Evolutionary conservation across 2,113 vertebrate genomes (phyloP).

Genomic region (Marcusenius ussheri): DNA sequence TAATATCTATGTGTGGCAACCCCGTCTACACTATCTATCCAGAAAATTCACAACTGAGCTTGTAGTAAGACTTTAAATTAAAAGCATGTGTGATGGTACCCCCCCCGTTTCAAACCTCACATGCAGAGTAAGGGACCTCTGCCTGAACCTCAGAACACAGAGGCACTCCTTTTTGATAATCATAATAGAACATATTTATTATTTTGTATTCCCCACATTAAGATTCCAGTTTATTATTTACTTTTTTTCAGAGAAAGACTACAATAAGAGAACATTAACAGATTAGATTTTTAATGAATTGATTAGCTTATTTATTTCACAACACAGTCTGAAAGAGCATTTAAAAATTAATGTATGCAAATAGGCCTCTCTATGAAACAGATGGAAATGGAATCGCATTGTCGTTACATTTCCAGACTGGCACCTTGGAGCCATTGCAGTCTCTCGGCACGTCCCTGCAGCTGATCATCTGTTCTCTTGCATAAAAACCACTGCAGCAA

Average conservation of each 20-base stretch:
- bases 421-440: not conserved
- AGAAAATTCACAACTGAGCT: not conserved
- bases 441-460: not conserved
- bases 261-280: not conserved
- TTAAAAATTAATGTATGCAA: not conserved
- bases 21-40: not conserved
- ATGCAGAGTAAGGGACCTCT: not conserved
- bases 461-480: not conserved
- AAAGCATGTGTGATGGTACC: not conserved
- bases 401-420: not conserved
- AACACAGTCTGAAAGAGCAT: not conserved
- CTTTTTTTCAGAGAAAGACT: not conserved
- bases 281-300: not conserved
- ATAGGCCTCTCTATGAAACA: not conserved
- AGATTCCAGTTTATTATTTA: not conserved
- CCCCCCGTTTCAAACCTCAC: not conserved
- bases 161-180: not conserved
- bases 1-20: not conserved
- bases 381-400: not conserved
- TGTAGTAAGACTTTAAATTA: not conserved
- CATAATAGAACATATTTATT: not conserved
- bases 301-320: not conserved
- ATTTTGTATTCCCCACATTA: not conserved
- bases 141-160: not conserved
- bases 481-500: conserved; percentile 29